Evolutionary conservation across 30 jellyfish, hydroid and myxozoan species (phyloP), one percentile per base, ranked within the genome.

Genomic region (Calvadosia cruxmelitensis): DNA sequence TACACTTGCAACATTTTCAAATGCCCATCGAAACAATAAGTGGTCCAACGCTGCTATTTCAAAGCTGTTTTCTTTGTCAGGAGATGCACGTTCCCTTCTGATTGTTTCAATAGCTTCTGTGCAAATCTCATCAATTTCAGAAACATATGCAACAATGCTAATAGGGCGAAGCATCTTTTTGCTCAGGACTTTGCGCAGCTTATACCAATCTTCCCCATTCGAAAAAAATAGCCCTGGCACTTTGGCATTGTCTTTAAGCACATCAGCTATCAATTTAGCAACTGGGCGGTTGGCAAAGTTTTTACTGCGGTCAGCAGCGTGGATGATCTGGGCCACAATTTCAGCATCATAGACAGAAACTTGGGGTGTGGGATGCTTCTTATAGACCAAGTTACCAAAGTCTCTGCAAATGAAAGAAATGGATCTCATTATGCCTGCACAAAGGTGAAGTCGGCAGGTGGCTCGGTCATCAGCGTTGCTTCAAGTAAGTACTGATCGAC

Each of bases 11-110:
- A 79, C 93, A 0, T 84, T 53, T 34, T 79, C 93, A 72, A 80
- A 80, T 5, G 93, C 72, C 93, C 93, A 80, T 28, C 68, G 67
- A 76, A 80, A 80, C n/a, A 80, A 34, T 42, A 62, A 81, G 78
- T 70, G 67, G 27, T 72, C 83, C 1, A 80, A 31, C 29, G 57
- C 77, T 32, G 66, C 74, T 13, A 80, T 79, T 65, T 80, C 93
- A 31, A n/a, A 68, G 16, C 72, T 20, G 12, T 63, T 32, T 16
- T 63, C 71, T 24, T 23, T 35, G 2, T 51, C 62, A 26, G 74
- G 31, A 1, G 15, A 42, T 10, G 20, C 20, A 42, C 65, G 66
- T 42, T 49, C 68, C 10, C 62, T 42, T 3, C 15, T 29, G 36
- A 78, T 62, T 20, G 74, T 63, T 23, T 50, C 61, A 24, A 78